Evolutionary conservation across 2,888 invertebrate genomes (phyloP), one percentile per base, ranked within the genome.

Genomic region (Parasteatoda lunata): DNA sequence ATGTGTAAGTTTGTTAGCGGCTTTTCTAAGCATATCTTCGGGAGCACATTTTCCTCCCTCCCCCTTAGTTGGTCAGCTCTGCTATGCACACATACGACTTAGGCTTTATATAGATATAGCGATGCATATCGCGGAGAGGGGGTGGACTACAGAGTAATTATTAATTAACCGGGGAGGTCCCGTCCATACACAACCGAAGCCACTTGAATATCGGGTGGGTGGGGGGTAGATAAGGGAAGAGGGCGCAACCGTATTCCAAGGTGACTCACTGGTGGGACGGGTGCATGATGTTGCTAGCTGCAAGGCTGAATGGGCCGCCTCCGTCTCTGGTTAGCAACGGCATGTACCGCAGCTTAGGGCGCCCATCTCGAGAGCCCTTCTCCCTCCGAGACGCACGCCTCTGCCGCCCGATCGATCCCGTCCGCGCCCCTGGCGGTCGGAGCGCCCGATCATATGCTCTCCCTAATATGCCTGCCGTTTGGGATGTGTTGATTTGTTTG

Each of bases 201-300:
- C 85, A 79, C 85, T 80, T 77, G 47, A 77, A 52, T 47, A 48
- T 51, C 75, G 79, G 75, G 85, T 77, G 76, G 77, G 59, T 59
- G 71, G 75, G 51, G 54, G 77, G 52, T 45, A 77, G 83, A 83
- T 77, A 71, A 77, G 68, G 70, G 79, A 64, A 15, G 59, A n/a
- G 59, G 30, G 30, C 9, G 59, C 11, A 59, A n/a, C 59, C 59
- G 4, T 30, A 30, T 66, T 72, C 81, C 85, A 86, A 87, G 87
- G 82, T 82, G 87, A 87, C 82, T 87, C 87, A 78, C 77, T 73
- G 75, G 82, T 48, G 52, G 75, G 69, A 68, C 54, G 66, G 49
- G 83, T 76, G 83, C 88, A 88, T 88, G 88, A 88, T 88, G 88
- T 88, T 88, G 88, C 88, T 88, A 88, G 78, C 88, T 72, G 79